These are phyloP conservation scores for Corythornis vintsioides DNA, from an alignment of 2,113 vertebrate genomes.

Conservation along the genomic window DNA sequence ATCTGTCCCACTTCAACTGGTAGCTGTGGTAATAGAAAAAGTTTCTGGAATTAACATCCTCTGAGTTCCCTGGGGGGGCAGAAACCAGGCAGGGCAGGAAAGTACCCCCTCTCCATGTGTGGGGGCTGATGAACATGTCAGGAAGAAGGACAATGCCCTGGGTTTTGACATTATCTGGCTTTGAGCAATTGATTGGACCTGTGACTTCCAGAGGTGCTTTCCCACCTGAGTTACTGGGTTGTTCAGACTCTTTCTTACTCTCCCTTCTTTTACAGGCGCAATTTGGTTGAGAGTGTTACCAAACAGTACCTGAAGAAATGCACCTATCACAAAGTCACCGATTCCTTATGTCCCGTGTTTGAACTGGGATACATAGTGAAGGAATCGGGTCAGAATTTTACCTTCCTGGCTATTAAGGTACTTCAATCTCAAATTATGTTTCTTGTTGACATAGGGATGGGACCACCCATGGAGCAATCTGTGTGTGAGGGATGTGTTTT, in stretches of 20 bases:
- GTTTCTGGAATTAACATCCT: background rate
- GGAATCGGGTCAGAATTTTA: slow-evolving; percentile 85
- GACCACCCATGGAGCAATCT: background rate
- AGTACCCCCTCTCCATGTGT: background rate
- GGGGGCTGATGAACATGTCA: background rate
- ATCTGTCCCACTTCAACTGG: background rate
- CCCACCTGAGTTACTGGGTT: background rate
- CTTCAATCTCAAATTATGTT: background rate
- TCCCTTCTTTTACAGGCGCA: slow-evolving; percentile 77
- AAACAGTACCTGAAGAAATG: slow-evolving; percentile 80
- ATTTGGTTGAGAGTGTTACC: slow-evolving; percentile 86
- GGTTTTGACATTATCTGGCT: background rate
- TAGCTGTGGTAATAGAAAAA: background rate
- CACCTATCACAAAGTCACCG: slow-evolving; percentile 71
- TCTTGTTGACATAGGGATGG: background rate
- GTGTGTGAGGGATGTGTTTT: background rate
- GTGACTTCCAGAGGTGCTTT: background rate
- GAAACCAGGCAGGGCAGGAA: background rate
- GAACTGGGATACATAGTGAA: slow-evolving; percentile 85
- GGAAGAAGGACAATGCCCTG: background rate
- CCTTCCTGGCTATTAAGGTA: slow-evolving; percentile 84
- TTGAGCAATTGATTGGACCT: background rate
- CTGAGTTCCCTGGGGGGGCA: background rate
- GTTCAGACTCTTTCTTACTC: background rate
- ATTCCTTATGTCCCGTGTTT: slow-evolving; percentile 90